Percentiles rank a stretch among this genome's conserved stretches.
These are phyloP conservation scores for Synchiropus splendidus DNA, from an alignment of 2,113 vertebrate genomes.

Conservation along the genomic window DNA sequence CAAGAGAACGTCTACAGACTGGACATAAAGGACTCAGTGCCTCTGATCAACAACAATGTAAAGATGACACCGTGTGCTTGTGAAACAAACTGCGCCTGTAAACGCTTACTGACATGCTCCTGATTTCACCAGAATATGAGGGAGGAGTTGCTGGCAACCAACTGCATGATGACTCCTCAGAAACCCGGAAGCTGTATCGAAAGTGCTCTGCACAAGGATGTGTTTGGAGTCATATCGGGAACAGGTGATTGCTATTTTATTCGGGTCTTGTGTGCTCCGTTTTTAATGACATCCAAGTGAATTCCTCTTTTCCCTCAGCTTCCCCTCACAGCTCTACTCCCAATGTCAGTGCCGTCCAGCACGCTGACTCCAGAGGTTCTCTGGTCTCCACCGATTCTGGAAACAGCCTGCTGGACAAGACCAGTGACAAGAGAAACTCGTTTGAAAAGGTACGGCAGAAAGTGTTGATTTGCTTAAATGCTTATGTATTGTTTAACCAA, in stretches of 20 bases:
- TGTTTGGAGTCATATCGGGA: conserved; percentile 89
- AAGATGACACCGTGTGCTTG: conserved; percentile 39
- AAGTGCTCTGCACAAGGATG: conserved; percentile 85
- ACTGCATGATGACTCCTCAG: conserved; percentile 74
- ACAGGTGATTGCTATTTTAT: conserved; percentile 68
- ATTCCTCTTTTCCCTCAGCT: conserved; percentile 54
- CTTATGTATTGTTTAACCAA: too few relatives aligned
- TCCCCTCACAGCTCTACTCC: conserved; percentile 86
- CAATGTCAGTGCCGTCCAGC: conserved; percentile 77
- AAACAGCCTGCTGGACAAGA: conserved; percentile 84
- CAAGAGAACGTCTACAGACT: conserved; percentile 88
- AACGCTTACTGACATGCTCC: background rate
- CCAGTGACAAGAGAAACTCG: conserved; percentile 79
- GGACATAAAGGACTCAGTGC: conserved; percentile 77
- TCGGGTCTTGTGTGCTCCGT: too few relatives aligned
- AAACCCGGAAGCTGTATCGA: conserved; percentile 77
- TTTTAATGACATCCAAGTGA: too few relatives aligned
- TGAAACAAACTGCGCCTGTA: background rate
- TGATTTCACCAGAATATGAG: conserved; percentile 66
- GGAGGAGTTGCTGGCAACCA: conserved; percentile 71
- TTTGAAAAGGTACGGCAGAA: conserved; percentile 81
- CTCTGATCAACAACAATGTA: conserved; percentile 74
- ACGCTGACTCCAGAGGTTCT: conserved; percentile 89
- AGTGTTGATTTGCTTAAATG: too few relatives aligned
- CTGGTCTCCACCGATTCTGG: conserved; percentile 91